Percentiles rank a stretch among this genome's conserved stretches.
Evolutionary conservation across 2,797 vertebrate species (phyloP).

Genomic region (Enteromius unitaeniatus): DNA sequence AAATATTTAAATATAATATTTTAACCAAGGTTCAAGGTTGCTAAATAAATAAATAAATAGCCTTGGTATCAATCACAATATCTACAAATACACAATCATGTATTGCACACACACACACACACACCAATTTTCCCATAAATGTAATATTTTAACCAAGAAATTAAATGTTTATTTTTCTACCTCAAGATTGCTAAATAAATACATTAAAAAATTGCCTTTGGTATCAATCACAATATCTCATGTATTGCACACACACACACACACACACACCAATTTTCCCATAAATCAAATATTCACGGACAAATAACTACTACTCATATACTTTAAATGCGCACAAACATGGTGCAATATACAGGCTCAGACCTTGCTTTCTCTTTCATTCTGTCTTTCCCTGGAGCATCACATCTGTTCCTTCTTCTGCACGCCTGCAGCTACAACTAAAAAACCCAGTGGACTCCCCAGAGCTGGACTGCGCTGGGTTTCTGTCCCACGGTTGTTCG

Average conservation of each 20-base stretch:
- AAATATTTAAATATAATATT: no score
- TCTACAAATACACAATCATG: not conserved
- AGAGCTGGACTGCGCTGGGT: not conserved
- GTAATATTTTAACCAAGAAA: not conserved
- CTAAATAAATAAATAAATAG: no score
- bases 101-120: no score
- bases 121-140: not conserved
- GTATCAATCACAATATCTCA: not conserved
- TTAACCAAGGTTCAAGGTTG: no score
- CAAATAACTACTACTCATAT: not conserved
- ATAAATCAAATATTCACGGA: not conserved
- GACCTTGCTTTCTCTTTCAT: constrained; percentile 13
- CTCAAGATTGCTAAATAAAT: not conserved
- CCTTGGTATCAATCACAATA: not conserved
- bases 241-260: no score
- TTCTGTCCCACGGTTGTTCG: constrained; percentile 3
- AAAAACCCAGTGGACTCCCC: not conserved
- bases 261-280: not conserved
- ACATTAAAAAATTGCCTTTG: not conserved
- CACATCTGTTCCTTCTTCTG: constrained; percentile 33
- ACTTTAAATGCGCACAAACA: not conserved
- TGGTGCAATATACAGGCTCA: constrained; percentile 4
- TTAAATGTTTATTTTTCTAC: not conserved
- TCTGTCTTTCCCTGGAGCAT: constrained; percentile 17
- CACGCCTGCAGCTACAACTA: not conserved